Evolutionary conservation across 2,888 invertebrate species (phyloP), one percentile per base, ranked within the genome.

Genomic region (Agelastica alni): DNA sequence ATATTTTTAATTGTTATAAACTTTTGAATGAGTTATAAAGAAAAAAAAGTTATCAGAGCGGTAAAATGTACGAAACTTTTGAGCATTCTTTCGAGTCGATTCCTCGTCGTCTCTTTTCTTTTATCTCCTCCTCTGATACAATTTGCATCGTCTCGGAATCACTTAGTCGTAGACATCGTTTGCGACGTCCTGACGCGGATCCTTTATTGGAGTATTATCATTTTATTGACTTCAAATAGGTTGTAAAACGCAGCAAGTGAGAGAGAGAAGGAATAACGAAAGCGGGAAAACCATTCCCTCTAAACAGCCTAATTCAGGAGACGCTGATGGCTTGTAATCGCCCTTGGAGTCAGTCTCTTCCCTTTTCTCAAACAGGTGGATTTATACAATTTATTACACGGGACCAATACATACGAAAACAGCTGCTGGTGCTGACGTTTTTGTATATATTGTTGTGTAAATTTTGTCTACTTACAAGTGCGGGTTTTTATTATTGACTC

Each of bases 211-310:
- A 69, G 74, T 77, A 78, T 78, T 78, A 77, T 76, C 78, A 77
- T 78, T 79, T 80, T 79, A 79, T 78, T 75, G 79, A 77, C 78
- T 77, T 75, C 77, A 77, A 80, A 80, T 80, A 77, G 79, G 78
- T 79, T 78, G 79, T 77, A 78, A 79, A 79, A 78, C 77, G 79
- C 73, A 73, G 75, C 68, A 76, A 72, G 70, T 68, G 68, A 70
- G 71, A 74, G 76, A 73, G 74, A 39, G 44, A n/a, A n/a, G n/a
- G n/a, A n/a, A n/a, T n/a, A n/a, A n/a, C 69, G 70, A 67, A 59
- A 67, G 72, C 69, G 70, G 77, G 75, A n/a, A 75, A 75, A 69
- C 74, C 72, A 73, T 74, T 74, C 72, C 71, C 71, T 71, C 74
- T 71, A 74, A 77, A 77, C 75, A 64, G 76, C 76, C 77, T 75